These are phyloP conservation scores for Alethe castanea DNA, from an alignment of 2,113 vertebrate genomes.

Conservation along the genomic window DNA sequence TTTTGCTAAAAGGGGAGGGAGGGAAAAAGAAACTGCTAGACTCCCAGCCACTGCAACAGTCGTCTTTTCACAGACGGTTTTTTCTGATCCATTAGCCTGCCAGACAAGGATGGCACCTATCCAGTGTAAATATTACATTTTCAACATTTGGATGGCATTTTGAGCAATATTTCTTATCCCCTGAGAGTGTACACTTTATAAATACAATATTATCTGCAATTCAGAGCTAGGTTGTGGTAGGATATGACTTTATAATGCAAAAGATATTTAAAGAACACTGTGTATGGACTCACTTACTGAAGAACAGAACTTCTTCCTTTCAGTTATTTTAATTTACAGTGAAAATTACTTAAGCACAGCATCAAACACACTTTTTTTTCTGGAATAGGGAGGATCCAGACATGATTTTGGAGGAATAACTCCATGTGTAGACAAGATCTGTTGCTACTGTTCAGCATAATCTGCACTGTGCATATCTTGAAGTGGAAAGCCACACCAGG, in stretches of 20 bases:
- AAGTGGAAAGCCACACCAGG: background rate
- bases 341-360: background rate
- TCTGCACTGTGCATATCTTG: background rate
- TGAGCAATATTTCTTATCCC: background rate
- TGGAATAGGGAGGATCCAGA: background rate
- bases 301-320: slow-evolving; percentile 6
- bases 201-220: background rate
- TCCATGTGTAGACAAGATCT: slow-evolving; percentile 13
- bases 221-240: background rate
- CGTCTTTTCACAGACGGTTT: background rate
- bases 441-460: slow-evolving; percentile 20
- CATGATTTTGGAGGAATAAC: background rate
- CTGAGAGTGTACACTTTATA: background rate
- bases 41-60: slow-evolving; percentile 14
- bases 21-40: background rate
- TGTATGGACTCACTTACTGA: background rate
- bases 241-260: background rate
- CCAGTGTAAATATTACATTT: slow-evolving; percentile 47
- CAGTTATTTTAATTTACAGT: slow-evolving; percentile 5
- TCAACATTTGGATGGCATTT: slow-evolving; percentile 22
- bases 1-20: slow-evolving; percentile 5
- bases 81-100: slow-evolving; percentile 41
- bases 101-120: slow-evolving; percentile 2
- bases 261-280: background rate
- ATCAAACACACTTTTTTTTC: background rate